Conservation (phyloP, 1,140 invertebrate genomes). For the Heterodera schachtii region DNA sequence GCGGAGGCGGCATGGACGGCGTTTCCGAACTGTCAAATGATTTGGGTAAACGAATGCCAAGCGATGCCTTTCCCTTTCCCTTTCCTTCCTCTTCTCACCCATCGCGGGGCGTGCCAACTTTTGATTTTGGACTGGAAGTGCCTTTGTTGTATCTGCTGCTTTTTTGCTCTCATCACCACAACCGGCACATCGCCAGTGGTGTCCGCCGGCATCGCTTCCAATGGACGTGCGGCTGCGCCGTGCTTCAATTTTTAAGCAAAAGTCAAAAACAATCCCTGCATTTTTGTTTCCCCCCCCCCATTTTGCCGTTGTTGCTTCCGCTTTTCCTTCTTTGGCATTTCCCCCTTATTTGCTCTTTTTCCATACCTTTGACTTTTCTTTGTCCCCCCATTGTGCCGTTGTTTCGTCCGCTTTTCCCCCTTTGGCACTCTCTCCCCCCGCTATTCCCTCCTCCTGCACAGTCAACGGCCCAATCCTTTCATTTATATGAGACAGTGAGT, state of each 20-base stretch:
- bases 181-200: not conserved
- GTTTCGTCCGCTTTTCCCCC: not conserved
- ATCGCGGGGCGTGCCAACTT: conserved; percentile 29
- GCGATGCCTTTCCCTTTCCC: not conserved
- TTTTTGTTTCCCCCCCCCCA: too few species aligned
- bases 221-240: too few species aligned
- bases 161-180: conserved; percentile 17
- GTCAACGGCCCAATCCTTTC: conserved; percentile 17
- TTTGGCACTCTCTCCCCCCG: not conserved
- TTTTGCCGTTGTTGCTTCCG: too few species aligned
- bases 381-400: not conserved
- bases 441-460: conserved; percentile 12
- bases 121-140: conserved; percentile 18
- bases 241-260: too few species aligned
- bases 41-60: not conserved
- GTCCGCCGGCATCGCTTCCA: not conserved
- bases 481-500: conserved; percentile 14
- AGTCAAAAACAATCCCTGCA: too few species aligned
- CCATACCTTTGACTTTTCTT: not conserved
- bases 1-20: conserved; percentile 5
- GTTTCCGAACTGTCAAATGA: conserved; percentile 12
- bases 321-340: too few species aligned
- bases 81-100: not conserved
- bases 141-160: conserved; percentile 7
- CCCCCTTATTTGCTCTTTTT: too few species aligned